Percentiles rank a stretch among this genome's conserved stretches.
Conservation (phyloP, 2,888 invertebrate species). For the Troilus luridus region DNA sequence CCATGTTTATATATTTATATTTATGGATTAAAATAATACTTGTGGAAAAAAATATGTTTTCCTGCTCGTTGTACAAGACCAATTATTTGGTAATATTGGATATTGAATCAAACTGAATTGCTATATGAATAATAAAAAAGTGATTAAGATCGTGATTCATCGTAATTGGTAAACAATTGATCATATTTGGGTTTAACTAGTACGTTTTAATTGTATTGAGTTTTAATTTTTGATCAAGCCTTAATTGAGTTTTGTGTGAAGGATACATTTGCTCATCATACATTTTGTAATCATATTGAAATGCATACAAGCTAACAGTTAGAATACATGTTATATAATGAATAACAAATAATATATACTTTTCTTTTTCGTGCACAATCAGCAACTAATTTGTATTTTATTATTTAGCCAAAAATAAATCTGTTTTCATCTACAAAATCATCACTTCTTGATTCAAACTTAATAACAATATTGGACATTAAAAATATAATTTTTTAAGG, state of each 20-base stretch:
- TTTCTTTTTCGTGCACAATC: no score
- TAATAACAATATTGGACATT: no score
- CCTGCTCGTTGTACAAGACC: not conserved
- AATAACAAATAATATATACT: no score
- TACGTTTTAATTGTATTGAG: not conserved
- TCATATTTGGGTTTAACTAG: not conserved
- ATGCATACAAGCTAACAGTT: no score
- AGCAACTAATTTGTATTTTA: no score
- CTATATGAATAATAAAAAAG: constrained; percentile 13
- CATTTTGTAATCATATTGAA: not conserved
- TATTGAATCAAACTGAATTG: not conserved
- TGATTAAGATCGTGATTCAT: not conserved
- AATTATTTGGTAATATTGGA: not conserved
- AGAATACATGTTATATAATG: no score
- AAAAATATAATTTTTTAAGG: no score
- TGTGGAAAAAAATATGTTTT: not conserved
- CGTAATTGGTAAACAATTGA: not conserved
- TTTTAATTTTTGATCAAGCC: not conserved
- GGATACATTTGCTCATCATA: not conserved
- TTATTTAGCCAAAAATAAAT: no score
- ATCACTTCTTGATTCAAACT: no score
- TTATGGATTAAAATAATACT: not conserved
- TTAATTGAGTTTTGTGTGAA: not conserved
- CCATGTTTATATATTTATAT: no score
- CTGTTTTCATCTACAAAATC: no score